Base-by-base conservation (phyloP, 2,113 vertebrate species). In the Clinocottus analis region DNA sequence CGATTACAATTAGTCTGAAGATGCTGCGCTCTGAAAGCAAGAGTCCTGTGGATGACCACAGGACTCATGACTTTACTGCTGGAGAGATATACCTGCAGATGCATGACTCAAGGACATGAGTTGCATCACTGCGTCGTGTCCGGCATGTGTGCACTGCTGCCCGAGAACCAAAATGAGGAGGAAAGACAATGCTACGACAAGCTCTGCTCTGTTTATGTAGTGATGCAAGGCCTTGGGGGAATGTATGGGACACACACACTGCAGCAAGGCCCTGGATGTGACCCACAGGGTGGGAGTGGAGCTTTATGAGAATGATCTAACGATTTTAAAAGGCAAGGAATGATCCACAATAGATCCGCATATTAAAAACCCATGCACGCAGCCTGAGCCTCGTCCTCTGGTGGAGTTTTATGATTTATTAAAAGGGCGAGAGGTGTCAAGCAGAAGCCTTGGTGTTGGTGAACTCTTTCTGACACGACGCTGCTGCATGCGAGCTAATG, bases 351-450 rank as follows among this genome's bases (percentile, higher is more conserved):
- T 12, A 70, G 51, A 74, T 58, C 41, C 1, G 8, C 45, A 47
- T 55, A 74, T 80, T 68, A 66, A 74, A 80, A 68, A 23, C 33
- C 63, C 21, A 21, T 69, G 25, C 68, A 73, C 49, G 58, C 53
- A 23, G 31, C 69, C 64, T 65, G 35, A 74, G 64, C 41, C 31
- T 56, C 4, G n/a, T 69, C 60, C 65, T 78, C 63, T 58, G 33
- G 31, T 59, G 58, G 49, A 68, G 58, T 51, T 78, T 78, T 47
- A 53, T 69, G 79, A 81, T 62, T 75, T 69, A 80, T 80, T 81
- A 68, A 85, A n/a, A 82, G 79, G 71, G 69, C 41, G 58, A 56
- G 45, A 76, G 37, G 61, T 72, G 66, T 75, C 82, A 76, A 80
- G 45, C 14, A 16, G 5, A 25, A 67, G 62, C 56, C 71, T 75